Evolutionary conservation across 2,113 vertebrate genomes (phyloP).

Genomic region (Orientallactaga bullata): DNA sequence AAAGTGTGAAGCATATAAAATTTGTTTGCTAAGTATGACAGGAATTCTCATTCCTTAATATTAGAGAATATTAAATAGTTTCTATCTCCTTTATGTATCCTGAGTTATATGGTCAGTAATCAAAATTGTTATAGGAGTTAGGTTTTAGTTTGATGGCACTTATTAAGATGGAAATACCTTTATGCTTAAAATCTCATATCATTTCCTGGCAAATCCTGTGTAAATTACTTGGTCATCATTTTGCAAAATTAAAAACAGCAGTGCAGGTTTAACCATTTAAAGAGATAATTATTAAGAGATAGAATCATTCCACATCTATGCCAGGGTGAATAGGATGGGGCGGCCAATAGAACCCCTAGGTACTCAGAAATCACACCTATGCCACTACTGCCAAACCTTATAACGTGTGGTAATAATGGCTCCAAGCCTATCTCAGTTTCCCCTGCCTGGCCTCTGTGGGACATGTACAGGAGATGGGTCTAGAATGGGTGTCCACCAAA

Average conservation of each 20-base stretch:
- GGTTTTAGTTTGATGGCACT: background rate
- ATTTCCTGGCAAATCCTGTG: background rate
- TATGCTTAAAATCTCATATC: background rate
- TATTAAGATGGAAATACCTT: background rate
- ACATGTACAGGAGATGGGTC: conserved; percentile 51
- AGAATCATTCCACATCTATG: background rate
- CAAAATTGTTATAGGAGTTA: background rate
- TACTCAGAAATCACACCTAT: conserved; percentile 40
- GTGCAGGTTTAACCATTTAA: background rate
- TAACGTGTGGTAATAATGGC: background rate
- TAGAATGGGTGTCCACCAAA: conserved; percentile 15
- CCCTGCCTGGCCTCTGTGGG: conserved; percentile 76
- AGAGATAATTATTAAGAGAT: background rate
- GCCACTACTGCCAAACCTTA: background rate
- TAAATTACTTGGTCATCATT: background rate
- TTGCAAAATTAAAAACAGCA: background rate
- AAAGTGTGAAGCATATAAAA: background rate
- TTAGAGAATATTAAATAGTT: background rate
- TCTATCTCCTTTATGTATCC: background rate
- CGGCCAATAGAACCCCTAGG: background rate
- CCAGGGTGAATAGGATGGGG: background rate
- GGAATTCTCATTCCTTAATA: background rate
- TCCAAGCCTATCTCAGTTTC: conserved; percentile 27
- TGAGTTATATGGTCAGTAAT: conserved; percentile 26
- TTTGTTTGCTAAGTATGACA: background rate